Evolutionary conservation across 2,888 invertebrate species (phyloP).

Genomic region (Chydorus sphaericus): DNA sequence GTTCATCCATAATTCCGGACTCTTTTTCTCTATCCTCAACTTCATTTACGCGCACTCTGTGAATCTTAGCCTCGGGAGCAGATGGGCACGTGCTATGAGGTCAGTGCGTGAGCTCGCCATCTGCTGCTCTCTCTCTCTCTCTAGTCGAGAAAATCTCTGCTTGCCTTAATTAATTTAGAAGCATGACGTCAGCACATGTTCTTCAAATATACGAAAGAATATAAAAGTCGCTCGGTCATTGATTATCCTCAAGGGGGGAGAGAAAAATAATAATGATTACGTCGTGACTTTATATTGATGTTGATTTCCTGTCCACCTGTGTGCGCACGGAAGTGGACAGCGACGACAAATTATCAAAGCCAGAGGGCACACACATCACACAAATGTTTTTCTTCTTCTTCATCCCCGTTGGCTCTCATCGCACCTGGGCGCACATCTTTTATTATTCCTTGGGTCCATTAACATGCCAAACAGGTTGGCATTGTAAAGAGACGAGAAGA

Average conservation of each 20-base stretch:
- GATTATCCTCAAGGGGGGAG: not conserved
- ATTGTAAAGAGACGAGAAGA: not conserved
- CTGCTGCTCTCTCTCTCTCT: no score
- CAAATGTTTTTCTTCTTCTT: not conserved
- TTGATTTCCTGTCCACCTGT: slow-evolving; percentile 4
- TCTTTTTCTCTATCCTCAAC: not conserved
- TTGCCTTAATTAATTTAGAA: slow-evolving; percentile 12
- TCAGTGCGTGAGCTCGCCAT: no score
- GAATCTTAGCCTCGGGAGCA: no score
- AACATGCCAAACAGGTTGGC: slow-evolving; percentile 5
- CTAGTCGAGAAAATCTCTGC: no score
- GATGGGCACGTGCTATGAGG: no score
- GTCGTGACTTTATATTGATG: slow-evolving; percentile 1
- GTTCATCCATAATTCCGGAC: not conserved
- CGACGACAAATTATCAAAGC: slow-evolving; percentile 3
- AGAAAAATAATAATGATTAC: not conserved
- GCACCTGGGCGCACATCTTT: slow-evolving; percentile 2
- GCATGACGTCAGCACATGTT: slow-evolving; percentile 12
- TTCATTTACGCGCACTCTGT: not conserved
- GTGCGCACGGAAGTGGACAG: not conserved
- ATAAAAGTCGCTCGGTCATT: not conserved
- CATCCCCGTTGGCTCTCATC: not conserved
- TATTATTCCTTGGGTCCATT: not conserved
- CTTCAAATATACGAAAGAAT: not conserved
- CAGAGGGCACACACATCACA: not conserved